A percentile compares a stretch with the other conserved stretches of the same genome.
Evolutionary conservation across 2,888 invertebrate genomes (phyloP).

Genomic region (Saturnia pavonia): DNA sequence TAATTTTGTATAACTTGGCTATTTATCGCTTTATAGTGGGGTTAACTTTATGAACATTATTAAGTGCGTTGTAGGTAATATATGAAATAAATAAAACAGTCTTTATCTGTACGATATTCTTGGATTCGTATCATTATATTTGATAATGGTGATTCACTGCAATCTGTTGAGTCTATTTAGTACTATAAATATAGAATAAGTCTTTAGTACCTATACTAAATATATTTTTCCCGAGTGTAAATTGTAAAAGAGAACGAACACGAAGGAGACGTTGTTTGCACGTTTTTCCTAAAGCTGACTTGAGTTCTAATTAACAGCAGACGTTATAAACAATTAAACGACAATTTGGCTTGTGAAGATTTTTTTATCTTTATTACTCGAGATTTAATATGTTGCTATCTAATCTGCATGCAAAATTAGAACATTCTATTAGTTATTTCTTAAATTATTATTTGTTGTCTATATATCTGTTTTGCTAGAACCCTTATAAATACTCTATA

Average conservation of each 20-base stretch:
- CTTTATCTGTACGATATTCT: background rate
- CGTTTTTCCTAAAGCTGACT: background rate
- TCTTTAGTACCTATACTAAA: background rate
- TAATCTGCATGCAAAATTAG: constrained; percentile 21
- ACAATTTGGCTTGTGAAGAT: constrained; percentile 26
- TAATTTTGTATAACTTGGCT: background rate
- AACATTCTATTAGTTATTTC: background rate
- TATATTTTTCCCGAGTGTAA: background rate
- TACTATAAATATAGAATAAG: background rate
- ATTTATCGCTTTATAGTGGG: too few relatives aligned
- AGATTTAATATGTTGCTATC: constrained; percentile 19
- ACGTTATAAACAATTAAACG: constrained; percentile 43
- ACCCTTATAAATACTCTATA: too few relatives aligned
- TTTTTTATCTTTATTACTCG: constrained; percentile 21
- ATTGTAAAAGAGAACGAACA: background rate
- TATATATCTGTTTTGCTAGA: background rate
- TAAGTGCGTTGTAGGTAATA: too few relatives aligned
- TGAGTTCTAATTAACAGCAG: constrained; percentile 30
- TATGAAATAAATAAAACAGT: too few relatives aligned
- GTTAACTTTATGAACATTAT: too few relatives aligned
- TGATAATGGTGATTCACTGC: background rate
- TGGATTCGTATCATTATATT: background rate
- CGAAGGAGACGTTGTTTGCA: background rate
- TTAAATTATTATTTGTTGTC: background rate
- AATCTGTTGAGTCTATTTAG: background rate